Evolutionary conservation across 2,888 invertebrate species (phyloP), one percentile per base, ranked within the genome.

Genomic region (Limenitis camilla): DNA sequence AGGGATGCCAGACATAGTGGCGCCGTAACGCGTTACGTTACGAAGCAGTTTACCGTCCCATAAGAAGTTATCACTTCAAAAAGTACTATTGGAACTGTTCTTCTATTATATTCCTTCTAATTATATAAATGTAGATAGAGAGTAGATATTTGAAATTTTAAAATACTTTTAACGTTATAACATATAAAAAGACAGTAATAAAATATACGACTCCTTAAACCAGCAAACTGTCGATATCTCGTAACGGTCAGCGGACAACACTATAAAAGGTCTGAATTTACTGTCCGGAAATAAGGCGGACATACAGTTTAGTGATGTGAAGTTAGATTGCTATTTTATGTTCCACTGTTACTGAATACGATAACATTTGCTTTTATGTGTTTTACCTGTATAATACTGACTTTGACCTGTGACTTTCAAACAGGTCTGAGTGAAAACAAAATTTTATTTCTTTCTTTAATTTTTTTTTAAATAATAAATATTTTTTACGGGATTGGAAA

Each of bases 191-290:
- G 10, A 28, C 29, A 28, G n/a, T 40, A 19, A 41, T 41, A 30
- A 41, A 41, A 41, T 5, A 27, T 6, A 29, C 36, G 29, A 40
- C n/a, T 41, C 41, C 29, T 30, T 30, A 9, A 41, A 41, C 10
- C 10, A 7, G 7, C 8, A 11, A 9, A 49, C 31, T 41, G 29
- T 53, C 40, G 43, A 32, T 9, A 39, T 19, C 35, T 45, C 32
- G 31, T 9, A 33, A 49, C 35, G 48, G 47, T 54, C 48, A 45
- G 46, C 46, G 30, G 43, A 57, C 49, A 55, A 36, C 55, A 36
- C 41, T 36, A 52, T 61, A 61, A 61, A 59, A 57, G 40, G 51
- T 52, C 57, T 50, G 11, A 51, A 40, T 57, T 56, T 55, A 61
- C 53, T 56, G 41, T 52, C 49, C 48, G 40, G 54, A 46, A 51